Evolutionary conservation across 2,797 vertebrate species (phyloP), one percentile per base, ranked within the genome.

Genomic region (Molossus molossus): DNA sequence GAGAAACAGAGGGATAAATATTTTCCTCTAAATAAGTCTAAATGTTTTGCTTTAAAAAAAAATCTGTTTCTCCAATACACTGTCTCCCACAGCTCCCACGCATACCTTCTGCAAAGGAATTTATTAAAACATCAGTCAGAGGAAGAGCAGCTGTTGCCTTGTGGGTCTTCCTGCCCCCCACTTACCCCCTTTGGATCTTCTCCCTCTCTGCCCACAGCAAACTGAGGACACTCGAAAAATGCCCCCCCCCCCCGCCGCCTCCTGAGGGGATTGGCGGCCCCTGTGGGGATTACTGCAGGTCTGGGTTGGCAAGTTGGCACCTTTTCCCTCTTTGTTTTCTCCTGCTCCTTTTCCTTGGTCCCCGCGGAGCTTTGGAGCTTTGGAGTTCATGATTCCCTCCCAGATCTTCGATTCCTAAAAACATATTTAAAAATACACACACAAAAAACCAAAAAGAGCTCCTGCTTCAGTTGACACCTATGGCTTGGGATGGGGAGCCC

Each of bases 341-440:
- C 37, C 73, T 10, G 15, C 29, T 89, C 14, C 18, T 40, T 91
- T 70, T 93, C 75, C 67, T 58, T 93, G 69, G 14, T 13, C 70
- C 7, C 37, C 55, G 40, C 1, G 55, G 72, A 55, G 37, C 33
- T 76, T 86, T 37, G 55, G 40, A 5, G 23, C 11, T 67, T 91
- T 57, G 53, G 45, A 15, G 20, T 29, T 27, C 69, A 33, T 27
- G 12, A 17, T 75, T 70, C 45, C 12, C 13, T 80, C 13, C 84
- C 64, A 82, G 23, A 69, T 20, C 50, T n/a, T 9, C 33, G 50
- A 11, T 85, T 80, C 50, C n/a, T 65, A 21, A 29, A 45, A 45
- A 45, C 40, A 45, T 45, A 45, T 45, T 45, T 3, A 45, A 45
- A 45, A 45, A 3, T 3, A 45, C 40, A 45, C 33, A 33, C 33